Base-by-base conservation (phyloP, 2,113 vertebrate species). In the Tetrax tetrax region DNA sequence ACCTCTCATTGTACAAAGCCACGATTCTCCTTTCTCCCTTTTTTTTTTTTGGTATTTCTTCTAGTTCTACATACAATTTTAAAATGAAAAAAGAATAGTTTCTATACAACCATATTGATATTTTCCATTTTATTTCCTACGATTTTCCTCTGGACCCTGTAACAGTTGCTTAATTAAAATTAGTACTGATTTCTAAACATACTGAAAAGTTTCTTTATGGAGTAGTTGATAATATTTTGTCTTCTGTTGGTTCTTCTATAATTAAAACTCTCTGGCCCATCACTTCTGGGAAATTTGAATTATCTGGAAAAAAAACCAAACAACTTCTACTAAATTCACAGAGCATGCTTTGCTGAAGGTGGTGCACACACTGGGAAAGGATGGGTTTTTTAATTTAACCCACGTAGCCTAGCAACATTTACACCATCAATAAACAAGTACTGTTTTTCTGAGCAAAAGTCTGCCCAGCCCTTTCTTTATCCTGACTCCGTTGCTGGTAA, bases 101-200 rank as follows among this genome's bases (percentile, higher is more conserved):
- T 88, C 56, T 83, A 12, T 61, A 37, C 18, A 87, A 38, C 9
- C 29, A 61, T 37, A 51, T 41, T 27, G 38, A 57, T 51, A 74
- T 76, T 69, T 92, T 83, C 37, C 88, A 21, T 63, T 79, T 65
- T 63, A 53, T 69, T 86, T 31, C 77, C 14, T 61, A 10, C 57
- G 83, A n/a, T 37, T 92, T 94, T 91, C 59, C 50, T 28, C 37
- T 70, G 6, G n/a, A 2, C 31, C 65, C 8, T 54, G 48, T 54
- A 53, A 72, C 35, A 94, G 31, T 54, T 88, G n/a, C 18, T 94
- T 78, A 81, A 87, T 88, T 93, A 87, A 81, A 96, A 89, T 33
- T 47, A 8, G 10, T 64, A 89, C 64, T 93, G 83, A 94, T 94
- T 75, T 75, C 22, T 65, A 87, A 75, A 79, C 56, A 68, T 18